Base-by-base conservation (phyloP, 2,113 vertebrate genomes). In the Hippoglossus stenolepis region DNA sequence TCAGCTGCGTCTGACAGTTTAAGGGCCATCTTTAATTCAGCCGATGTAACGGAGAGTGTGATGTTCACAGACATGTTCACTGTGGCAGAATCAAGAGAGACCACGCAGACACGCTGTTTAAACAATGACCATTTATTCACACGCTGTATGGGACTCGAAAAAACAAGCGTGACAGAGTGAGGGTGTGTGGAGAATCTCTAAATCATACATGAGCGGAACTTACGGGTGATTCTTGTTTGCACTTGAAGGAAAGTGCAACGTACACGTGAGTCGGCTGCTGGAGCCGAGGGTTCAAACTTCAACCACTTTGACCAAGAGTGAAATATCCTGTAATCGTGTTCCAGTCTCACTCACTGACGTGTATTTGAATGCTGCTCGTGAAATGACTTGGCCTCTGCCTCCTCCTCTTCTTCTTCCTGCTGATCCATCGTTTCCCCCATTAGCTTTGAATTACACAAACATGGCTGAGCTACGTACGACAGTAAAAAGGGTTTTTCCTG, bases 71-170 rank as follows among this genome's bases (percentile, higher is more conserved):
- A 70, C 43, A 4, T 23, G 75, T 72, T 53, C 66, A 23, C 57
- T 26, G 64, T 61, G 26, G n/a, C 66, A n/a, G 62, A 11, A 21
- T 66, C 63, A 56, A 65, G 59, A 84, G 2, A 71, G 24, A 86
- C 26, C 74, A 88, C 83, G 61, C 49, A 79, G 81, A 76, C 84
- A 79, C 77, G 8, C 5, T 5, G 66, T 76, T 51, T 92, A 88
- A 89, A 90, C 91, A 93, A 93, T 87, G 60, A 89, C 85, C 84
- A 82, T 93, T 93, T 93, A 93, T 90, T 93, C 89, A 91, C 90
- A 87, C 85, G 86, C 85, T 84, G 86, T 40, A 85, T 87, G 85
- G 70, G 73, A 73, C 66, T 89, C 13, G 90, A 54, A 89, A 54
- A 89, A 90, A 86, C 77, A 85, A 85, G 85, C 54, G 64, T 90